Conservation (phyloP, 2,797 vertebrate genomes). For the Luscinia megarhynchos region DNA sequence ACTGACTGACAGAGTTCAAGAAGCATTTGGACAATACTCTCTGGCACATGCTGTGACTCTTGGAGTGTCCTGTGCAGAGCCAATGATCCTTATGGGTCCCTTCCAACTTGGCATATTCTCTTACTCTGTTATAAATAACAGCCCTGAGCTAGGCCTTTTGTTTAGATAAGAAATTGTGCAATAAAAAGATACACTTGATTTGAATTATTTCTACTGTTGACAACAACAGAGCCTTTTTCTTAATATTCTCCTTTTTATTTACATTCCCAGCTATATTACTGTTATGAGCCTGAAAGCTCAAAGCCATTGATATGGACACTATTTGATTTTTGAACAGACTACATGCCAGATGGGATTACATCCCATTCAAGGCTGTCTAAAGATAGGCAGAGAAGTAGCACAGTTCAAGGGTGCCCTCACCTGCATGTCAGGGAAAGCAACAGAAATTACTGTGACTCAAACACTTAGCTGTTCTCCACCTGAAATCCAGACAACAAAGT, state of each 20-base stretch:
- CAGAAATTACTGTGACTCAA: slow-evolving; percentile 31
- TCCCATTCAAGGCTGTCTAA: background rate
- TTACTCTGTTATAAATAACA: background rate
- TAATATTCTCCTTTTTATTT: slow-evolving; percentile 34
- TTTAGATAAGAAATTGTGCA: background rate
- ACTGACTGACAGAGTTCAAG: background rate
- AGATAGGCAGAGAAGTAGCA: slow-evolving; percentile 44
- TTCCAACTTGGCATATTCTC: background rate
- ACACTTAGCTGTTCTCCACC: background rate
- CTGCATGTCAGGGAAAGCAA: slow-evolving; percentile 43
- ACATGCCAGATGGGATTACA: background rate
- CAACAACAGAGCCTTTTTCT: background rate
- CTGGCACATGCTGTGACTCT: background rate
- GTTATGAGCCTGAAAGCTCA: background rate
- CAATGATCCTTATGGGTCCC: background rate
- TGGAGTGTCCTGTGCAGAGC: background rate
- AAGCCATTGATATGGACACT: slow-evolving; percentile 13
- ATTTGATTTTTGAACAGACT: slow-evolving; percentile 11
- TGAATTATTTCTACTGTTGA: background rate
- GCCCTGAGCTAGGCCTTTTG: background rate
- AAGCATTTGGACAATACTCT: background rate
- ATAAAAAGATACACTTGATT: background rate
- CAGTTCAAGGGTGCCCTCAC: slow-evolving; percentile 69
- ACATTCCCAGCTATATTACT: background rate
- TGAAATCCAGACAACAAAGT: background rate